Evolutionary conservation across 2,888 invertebrate genomes (phyloP), one percentile per base, ranked within the genome.

Genomic region (Dryomyza anilis): DNA sequence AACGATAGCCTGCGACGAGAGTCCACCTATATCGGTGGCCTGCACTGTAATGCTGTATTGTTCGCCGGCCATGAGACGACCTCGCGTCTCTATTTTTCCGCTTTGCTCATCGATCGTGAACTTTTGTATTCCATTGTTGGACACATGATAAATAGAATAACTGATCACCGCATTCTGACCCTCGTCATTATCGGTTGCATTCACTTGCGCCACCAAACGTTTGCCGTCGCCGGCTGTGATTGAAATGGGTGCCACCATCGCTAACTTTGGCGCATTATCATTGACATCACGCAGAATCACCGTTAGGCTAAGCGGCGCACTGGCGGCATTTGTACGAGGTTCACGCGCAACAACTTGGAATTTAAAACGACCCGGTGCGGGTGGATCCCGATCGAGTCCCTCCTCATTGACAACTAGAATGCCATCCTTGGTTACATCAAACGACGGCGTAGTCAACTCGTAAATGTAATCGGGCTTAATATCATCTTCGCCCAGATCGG

Each of bases 271-370:
- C 0, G 93, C 88, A 81, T 95, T 95, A 79, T 95, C 95, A 78
- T 95, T 95, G 55, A 91, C 90, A 80, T 95, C 95, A 67, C 90
- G 86, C 65, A 94, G 82, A 48, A 88, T 86, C 0, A 95, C 94
- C 0, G 90, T 88, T 45, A 95, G 80, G 0, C 92, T 91, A 19
- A 92, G 84, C 0, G 95, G 95, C 5, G 94, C 89, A 68, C 94
- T 94, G 2, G 94, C 94, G 0, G 93, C 93, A 27, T 86, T 86
- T 1, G 91, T 92, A 56, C 87, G 89, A 58, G 88, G 89, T 83
- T 95, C 95, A 3, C 95, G 85, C 0, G 94, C 95, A 5, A 95
- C 93, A 56, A 95, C 90, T 85, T 95, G 95, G 81, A 95, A 95
- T 74, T 92, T 89, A 77, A 92, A 93, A 76, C 89, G 89, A 25